Conservation (phyloP, 2,797 vertebrate species). For the Poeciliopsis presidionis region DNA sequence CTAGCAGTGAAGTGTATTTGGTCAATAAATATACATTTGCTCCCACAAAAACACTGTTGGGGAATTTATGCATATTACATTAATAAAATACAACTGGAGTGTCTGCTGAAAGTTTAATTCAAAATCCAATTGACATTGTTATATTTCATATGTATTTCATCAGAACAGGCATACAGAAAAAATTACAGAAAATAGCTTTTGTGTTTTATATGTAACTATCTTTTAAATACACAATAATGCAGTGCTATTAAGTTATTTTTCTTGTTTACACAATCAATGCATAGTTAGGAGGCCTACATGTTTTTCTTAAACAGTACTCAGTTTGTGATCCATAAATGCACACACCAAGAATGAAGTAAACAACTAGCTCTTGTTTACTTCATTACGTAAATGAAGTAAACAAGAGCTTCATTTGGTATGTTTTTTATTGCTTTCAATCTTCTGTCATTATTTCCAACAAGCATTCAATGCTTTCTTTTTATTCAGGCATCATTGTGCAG, state of each 20-base stretch:
- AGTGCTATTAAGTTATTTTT: not conserved
- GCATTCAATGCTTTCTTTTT: conserved; percentile 21
- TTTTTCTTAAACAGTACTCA: not conserved
- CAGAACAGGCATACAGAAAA: not conserved
- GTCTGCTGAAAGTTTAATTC: not conserved
- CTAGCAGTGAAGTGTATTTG: not conserved
- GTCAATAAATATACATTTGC: not conserved
- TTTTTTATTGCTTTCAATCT: not conserved
- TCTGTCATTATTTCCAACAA: not conserved
- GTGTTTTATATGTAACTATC: not conserved
- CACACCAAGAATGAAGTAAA: not conserved
- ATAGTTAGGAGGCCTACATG: not conserved
- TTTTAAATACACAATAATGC: not conserved
- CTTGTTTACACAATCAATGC: not conserved
- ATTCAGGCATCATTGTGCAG: conserved; percentile 73
- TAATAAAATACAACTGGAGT: not conserved
- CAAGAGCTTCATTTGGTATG: not conserved
- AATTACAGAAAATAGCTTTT: not conserved
- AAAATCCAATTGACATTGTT: not conserved
- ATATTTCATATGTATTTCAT: not conserved
- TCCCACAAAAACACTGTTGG: not conserved
- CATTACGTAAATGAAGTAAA: no score
- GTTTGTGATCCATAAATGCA: not conserved
- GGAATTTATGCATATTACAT: not conserved
- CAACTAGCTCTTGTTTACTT: no score